A percentile compares a stretch with the other conserved stretches of the same genome.
These are phyloP conservation scores for Nanorana parkeri DNA, from an alignment of 2,113 vertebrate genomes.

Conservation along the genomic window DNA sequence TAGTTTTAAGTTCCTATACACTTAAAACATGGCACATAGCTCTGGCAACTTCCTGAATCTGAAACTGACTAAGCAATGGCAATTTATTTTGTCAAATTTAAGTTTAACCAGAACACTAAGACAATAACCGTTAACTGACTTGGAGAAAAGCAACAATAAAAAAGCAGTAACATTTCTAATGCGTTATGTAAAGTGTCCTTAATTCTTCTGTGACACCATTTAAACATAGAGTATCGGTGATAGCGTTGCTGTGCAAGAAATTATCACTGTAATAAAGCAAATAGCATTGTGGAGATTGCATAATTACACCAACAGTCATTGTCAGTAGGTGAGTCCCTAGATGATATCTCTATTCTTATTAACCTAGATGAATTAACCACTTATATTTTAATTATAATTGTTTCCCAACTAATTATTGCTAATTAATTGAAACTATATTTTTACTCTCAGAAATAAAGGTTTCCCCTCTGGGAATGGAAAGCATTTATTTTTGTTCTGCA, in stretches of 20 bases:
- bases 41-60: no score
- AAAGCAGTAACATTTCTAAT: no score
- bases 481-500: no score
- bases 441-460: conserved; percentile 8
- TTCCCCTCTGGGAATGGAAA: neutral
- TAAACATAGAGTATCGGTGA: neutral
- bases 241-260: conserved; percentile 3
- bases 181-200: no score
- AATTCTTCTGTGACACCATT: neutral
- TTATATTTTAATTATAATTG: conserved; percentile 46
- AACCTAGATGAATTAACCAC: conserved; percentile 44
- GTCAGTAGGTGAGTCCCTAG: conserved; percentile 37
- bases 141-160: no score
- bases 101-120: no score
- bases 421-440: conserved; percentile 45
- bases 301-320: conserved; percentile 46
- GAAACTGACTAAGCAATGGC: no score
- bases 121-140: no score
- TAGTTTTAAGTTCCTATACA: no score
- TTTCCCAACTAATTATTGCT: conserved; percentile 49
- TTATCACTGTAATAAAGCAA: conserved; percentile 23
- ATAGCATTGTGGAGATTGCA: conserved; percentile 23
- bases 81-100: no score
- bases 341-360: conserved; percentile 33
- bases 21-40: no score